Percentiles rank a stretch among this genome's conserved stretches.
Conservation (phyloP, 2,888 invertebrate genomes). For the Arge pagana region DNA sequence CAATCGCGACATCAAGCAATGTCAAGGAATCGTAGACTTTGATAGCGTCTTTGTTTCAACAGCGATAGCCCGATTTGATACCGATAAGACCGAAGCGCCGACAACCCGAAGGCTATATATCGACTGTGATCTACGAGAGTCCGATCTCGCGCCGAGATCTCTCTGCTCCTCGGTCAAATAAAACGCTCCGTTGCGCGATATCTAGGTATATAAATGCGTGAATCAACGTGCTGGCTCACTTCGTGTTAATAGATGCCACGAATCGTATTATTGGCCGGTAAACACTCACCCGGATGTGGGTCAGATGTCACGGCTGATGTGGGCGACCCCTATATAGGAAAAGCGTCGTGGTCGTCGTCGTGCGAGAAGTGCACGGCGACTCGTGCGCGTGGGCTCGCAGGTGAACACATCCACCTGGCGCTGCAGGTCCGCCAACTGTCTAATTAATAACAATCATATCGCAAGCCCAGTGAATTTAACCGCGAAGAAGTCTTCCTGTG, state of each 20-base stretch:
- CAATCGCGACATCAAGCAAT: too few species aligned
- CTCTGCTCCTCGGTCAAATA: conserved; percentile 31
- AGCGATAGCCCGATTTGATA: conserved; percentile 19
- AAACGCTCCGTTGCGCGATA: conserved; percentile 29
- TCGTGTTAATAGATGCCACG: conserved; percentile 28
- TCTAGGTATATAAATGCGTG: conserved; percentile 28
- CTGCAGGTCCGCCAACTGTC: conserved; percentile 42
- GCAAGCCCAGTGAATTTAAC: conserved; percentile 32
- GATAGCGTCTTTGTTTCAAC: conserved; percentile 2
- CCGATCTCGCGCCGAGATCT: neutral
- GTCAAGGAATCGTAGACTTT: too few species aligned
- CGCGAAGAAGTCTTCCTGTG: conserved; percentile 20
- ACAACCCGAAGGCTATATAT: conserved; percentile 20
- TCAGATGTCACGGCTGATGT: conserved; percentile 39
- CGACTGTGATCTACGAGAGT: neutral
- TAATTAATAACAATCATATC: conserved; percentile 48
- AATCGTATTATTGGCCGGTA: conserved; percentile 29
- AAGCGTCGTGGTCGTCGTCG: conserved; percentile 13
- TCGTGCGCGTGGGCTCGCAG: conserved; percentile 35
- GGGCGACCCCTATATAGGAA: conserved; percentile 37
- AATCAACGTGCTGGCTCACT: conserved; percentile 14
- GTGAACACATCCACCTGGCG: conserved; percentile 46
- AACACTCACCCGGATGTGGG: conserved; percentile 45
- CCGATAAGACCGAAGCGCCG: conserved; percentile 21
- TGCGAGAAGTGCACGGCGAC: conserved; percentile 12